phyloP scores from a whole-genome alignment of 2,797 vertebrate species.

The Danio jaintianensis region DNA sequence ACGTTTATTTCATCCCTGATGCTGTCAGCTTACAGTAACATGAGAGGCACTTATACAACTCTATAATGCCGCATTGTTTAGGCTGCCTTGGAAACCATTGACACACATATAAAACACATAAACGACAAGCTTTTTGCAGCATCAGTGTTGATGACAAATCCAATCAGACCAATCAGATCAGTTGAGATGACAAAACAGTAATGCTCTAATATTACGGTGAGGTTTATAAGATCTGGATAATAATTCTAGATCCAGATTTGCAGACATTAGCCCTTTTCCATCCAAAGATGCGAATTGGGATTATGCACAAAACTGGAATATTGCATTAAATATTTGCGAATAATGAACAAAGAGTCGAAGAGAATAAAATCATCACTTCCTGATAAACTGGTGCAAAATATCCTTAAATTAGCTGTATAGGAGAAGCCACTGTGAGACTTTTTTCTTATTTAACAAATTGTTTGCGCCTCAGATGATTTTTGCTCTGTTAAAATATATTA shows the following conservation, averaged over 20 bases:
- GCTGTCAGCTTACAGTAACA: constrained; percentile 23
- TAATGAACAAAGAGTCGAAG: too few species aligned
- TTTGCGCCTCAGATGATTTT: too few species aligned
- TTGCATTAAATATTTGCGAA: too few species aligned
- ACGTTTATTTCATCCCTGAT: constrained; percentile 11
- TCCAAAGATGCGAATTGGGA: too few species aligned
- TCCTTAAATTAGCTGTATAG: too few species aligned
- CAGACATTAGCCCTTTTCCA: too few species aligned
- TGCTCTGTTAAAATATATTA: not conserved
- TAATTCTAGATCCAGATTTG: too few species aligned
- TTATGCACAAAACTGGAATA: too few species aligned
- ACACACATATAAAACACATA: constrained; percentile 16
- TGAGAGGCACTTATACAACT: constrained; percentile 17
- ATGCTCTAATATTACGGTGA: constrained; percentile 44
- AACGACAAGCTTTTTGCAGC: constrained; percentile 7
- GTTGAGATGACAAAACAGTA: constrained; percentile 40
- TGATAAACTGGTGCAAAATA: too few species aligned
- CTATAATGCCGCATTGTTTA: constrained; percentile 29
- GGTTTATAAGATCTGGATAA: constrained; percentile 40
- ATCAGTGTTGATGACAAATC: constrained; percentile 29
- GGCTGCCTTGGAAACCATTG: constrained; percentile 16
- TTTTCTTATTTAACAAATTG: too few species aligned
- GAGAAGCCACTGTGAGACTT: too few species aligned
- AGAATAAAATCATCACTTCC: too few species aligned
- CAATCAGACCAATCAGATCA: constrained; percentile 40